Conservation (phyloP, 2,797 vertebrate genomes). For the Acanthiza pusilla region DNA sequence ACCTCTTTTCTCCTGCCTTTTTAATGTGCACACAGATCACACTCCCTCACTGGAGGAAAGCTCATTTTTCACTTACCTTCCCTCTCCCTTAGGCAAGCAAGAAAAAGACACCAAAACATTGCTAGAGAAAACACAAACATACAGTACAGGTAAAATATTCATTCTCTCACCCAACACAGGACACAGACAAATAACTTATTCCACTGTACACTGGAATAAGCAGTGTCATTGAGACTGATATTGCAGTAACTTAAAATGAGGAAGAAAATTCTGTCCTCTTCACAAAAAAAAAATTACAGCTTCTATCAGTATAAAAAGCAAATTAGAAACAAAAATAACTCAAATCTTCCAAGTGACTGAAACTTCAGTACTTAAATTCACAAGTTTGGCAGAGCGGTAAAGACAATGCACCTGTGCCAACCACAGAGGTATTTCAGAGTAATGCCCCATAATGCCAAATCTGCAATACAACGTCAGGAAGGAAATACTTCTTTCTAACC, state of each 20-base stretch:
- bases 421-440: not conserved
- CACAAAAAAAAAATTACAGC: not conserved
- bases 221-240: not conserved
- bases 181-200: not conserved
- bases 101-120: not conserved
- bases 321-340: not conserved
- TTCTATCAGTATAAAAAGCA: not conserved
- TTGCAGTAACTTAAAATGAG: not conserved
- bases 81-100: not conserved
- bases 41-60: not conserved
- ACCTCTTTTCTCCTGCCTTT: not conserved
- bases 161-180: not conserved
- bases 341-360: not conserved
- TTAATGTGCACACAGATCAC: not conserved
- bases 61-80: not conserved
- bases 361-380: not conserved
- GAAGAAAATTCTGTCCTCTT: not conserved
- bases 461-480: not conserved
- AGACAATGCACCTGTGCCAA: not conserved
- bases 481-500: not conserved
- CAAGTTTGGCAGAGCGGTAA: not conserved
- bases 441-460: not conserved
- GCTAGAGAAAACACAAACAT: not conserved
- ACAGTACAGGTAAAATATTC: not conserved
- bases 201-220: not conserved